These are phyloP conservation scores for Habroteleia sp. DNA, from an alignment of 2,888 invertebrate species.

Conservation along the genomic window DNA sequence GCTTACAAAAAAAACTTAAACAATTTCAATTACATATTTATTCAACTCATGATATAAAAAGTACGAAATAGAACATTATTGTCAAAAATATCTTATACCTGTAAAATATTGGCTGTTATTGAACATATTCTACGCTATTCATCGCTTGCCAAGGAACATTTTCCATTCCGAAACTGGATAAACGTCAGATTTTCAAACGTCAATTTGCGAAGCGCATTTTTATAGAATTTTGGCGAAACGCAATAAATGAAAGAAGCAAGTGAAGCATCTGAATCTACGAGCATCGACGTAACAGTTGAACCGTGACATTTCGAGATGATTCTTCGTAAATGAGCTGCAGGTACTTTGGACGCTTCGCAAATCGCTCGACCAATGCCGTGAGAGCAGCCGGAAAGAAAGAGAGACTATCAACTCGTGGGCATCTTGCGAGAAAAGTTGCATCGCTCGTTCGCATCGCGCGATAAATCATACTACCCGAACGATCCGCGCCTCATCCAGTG, in stretches of 20 bases:
- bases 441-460: conserved; percentile 52
- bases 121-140: no score
- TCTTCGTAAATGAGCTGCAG: conserved; percentile 41
- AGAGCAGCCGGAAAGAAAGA: conserved; percentile 43
- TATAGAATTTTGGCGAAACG: not conserved
- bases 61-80: no score
- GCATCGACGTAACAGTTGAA: conserved; percentile 34
- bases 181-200: not conserved
- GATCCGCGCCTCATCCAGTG: conserved; percentile 51
- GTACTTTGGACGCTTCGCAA: conserved; percentile 25
- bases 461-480: conserved; percentile 60
- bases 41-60: no score
- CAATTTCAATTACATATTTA: no score
- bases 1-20: no score
- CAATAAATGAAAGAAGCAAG: not conserved
- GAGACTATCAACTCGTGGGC: conserved; percentile 32
- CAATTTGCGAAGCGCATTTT: not conserved
- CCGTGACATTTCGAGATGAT: conserved; percentile 51
- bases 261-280: conserved; percentile 2
- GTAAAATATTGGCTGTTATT: no score
- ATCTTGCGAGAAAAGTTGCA: conserved; percentile 42
- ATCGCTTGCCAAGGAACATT: no score
- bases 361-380: conserved; percentile 38
- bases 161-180: no score
- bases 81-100: no score